Evolutionary conservation across 2,113 vertebrate species (phyloP), one percentile per base, ranked within the genome.

Genomic region (Sus scrofa): DNA sequence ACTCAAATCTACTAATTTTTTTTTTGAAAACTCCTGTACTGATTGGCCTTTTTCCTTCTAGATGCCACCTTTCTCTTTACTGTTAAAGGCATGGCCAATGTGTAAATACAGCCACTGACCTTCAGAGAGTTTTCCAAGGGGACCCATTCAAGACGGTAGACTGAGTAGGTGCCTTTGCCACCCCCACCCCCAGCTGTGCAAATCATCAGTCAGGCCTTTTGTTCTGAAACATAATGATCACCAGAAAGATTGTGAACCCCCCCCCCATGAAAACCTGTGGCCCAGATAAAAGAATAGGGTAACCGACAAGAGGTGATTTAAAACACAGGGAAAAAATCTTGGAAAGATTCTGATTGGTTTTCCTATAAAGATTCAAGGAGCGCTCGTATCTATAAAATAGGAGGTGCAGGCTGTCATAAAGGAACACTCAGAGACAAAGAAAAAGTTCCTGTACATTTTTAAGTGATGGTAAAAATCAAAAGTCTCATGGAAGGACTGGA

Each of bases 191-290:
- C 71, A 95, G 26, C 32, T 30, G 12, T 4, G 7, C 10, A 91
- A 19, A n/a, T 74, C 5, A 56, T 50, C 50, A 20, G 3, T 62
- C 87, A 44, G n/a, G 34, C 70, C 58, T 63, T 95, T 71, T 77
- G 54, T 93, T 86, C 73, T 82, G 95, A 77, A 92, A 88, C 91
- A 56, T 52, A 37, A 60, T 54, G 16, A 37, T 93, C 87, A 54
- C 32, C 85, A 74, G 86, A 62, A 89, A 73, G 94, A 50, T 32
- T 11, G 70, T 20, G 39, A 26, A 89, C 56, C 15, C 70, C 68
- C 68, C 65, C 52, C 87, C 3, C 37, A 62, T 86, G 50, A 74
- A 87, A 87, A 82, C 62, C 44, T 32, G 67, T 14, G 63, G 44
- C 62, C 68, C 65, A 54, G 34, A 32, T 65, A 89, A 75, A 68